A percentile compares a stretch with the other conserved stretches of the same genome.
These are phyloP conservation scores for Euwallacea similis DNA, from an alignment of 1,140 invertebrate genomes.

Conservation along the genomic window DNA sequence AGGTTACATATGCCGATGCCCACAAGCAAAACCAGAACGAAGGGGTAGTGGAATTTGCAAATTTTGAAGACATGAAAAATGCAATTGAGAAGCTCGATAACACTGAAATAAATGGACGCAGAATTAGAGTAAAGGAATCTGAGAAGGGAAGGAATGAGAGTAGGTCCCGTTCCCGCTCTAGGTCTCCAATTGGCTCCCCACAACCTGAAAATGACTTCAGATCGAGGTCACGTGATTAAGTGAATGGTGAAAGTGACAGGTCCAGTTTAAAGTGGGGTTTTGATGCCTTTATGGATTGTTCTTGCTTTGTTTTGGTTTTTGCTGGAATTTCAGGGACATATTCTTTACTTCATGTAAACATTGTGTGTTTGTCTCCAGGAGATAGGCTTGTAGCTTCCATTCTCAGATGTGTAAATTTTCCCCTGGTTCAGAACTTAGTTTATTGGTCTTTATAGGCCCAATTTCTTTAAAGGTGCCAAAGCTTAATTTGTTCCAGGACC, in stretches of 20 bases:
- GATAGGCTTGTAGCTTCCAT: background rate
- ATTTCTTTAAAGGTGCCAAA: slow-evolving; percentile 5
- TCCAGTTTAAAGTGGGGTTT: background rate
- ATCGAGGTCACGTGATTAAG: slow-evolving; percentile 9
- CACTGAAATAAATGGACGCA: slow-evolving; percentile 40
- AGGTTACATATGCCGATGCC: slow-evolving; percentile 96
- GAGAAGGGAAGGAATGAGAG: slow-evolving; percentile 65
- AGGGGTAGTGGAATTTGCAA: slow-evolving; percentile 91
- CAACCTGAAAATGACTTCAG: slow-evolving; percentile 5
- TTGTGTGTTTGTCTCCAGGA: background rate
- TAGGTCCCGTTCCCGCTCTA: slow-evolving; percentile 64
- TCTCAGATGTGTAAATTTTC: background rate
- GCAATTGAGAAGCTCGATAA: slow-evolving; percentile 92
- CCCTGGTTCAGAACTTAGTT: background rate
- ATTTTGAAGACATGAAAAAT: slow-evolving; percentile 88
- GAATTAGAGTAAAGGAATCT: slow-evolving; percentile 57
- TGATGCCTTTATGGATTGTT: background rate
- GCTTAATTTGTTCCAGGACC: background rate
- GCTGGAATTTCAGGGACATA: background rate
- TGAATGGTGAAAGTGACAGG: background rate
- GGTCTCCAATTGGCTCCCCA: slow-evolving; percentile 35
- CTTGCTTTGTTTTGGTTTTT: background rate
- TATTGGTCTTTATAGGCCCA: background rate
- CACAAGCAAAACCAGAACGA: slow-evolving; percentile 80
- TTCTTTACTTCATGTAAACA: background rate